Base-by-base conservation (phyloP, 2,113 vertebrate species). In the Callipepla californica region DNA sequence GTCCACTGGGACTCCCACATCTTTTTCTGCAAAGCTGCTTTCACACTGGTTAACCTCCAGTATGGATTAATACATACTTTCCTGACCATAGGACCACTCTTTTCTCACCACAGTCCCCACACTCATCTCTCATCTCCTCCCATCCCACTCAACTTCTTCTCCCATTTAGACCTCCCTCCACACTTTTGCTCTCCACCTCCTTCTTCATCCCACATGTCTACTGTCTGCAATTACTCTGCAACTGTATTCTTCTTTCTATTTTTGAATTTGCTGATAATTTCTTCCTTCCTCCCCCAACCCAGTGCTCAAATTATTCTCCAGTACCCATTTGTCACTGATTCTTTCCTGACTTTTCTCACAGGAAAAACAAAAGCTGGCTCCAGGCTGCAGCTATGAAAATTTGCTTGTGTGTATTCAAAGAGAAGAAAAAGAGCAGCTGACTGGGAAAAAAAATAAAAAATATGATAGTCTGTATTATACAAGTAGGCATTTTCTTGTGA, bases 401-500 rank as follows among this genome's bases (percentile, higher is more conserved):
- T 82, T 83, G 76, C 68, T 32, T 95, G 69, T 32, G 75, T 83
- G 11, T 84, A 86, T 83, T 92, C 69, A 93, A 40, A 80, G 32
- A 20, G 85, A 90, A 92, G 59, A 90, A 95, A 94, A 95, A 90
- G 85, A 96, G 65, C 83, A 86, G 76, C 82, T 95, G 69, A 72
- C 90, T 90, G 69, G 32, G 47, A 26, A 38, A 70, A 58, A 66
- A 81, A 61, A 38, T 25, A 40, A 63, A 26, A 17, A 5, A 83
- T 51, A 77, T 51, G 83, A 88, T 86, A 94, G 65, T 42, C 38
- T 70, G 59, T 38, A 82, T 93, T 95, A 90, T 47, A 94, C 57
- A 94, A 85, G 82, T 72, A 80, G 73, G 50, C 59, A 59, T 91
- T 87, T 90, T 86, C 86, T 69, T 51, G 58, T 6, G 3, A 86